These are phyloP conservation scores for Anneissia japonica DNA, from an alignment of 35 echinoderm and acorn worm genomes.

Conservation along the genomic window DNA sequence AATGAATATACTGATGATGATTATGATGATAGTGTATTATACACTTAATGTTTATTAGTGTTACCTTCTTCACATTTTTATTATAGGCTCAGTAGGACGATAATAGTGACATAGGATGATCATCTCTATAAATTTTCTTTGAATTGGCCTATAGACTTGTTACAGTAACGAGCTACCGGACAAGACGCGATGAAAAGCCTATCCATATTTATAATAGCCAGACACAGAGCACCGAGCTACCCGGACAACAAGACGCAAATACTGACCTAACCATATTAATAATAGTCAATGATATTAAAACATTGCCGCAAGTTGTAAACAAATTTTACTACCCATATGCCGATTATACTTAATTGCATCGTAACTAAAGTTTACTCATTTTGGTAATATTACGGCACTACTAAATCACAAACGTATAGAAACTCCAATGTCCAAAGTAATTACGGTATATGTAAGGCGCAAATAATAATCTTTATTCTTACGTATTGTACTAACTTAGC, in stretches of 20 bases:
- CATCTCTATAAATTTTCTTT: too few species aligned
- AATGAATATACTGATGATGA: too few species aligned
- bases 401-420: background rate
- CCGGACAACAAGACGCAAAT: background rate
- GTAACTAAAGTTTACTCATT: background rate
- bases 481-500: background rate
- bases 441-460: background rate
- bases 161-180: too few species aligned
- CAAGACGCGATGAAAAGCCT: too few species aligned
- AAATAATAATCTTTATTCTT: background rate
- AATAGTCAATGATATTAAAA: background rate
- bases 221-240: too few species aligned
- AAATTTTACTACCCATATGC: background rate
- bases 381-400: background rate
- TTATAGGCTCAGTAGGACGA: too few species aligned
- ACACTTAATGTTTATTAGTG: too few species aligned
- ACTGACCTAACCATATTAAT: background rate
- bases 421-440: background rate
- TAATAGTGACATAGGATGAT: too few species aligned
- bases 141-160: too few species aligned
- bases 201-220: too few species aligned
- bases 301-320: background rate
- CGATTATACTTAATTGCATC: background rate
- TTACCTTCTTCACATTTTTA: too few species aligned
- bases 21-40: too few species aligned